Base-by-base conservation (phyloP, 2,113 vertebrate species). In the Symphodus melops region DNA sequence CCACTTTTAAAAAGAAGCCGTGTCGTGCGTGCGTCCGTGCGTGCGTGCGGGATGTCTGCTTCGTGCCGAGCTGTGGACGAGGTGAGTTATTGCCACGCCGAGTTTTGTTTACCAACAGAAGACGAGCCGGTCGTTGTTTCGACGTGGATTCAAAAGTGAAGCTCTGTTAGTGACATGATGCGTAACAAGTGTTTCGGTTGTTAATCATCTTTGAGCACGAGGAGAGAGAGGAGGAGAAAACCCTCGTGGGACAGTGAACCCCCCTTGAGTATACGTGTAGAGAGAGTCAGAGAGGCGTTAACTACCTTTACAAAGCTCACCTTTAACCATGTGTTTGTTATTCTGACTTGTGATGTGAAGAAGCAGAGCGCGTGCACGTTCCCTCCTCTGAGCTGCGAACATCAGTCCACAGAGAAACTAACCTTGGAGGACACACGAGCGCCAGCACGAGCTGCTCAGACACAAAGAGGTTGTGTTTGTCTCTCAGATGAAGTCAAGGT, bases 141-240 rank as follows among this genome's bases (percentile, higher is more conserved):
- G 25, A 6, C 11, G 3, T 36, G 16, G 59, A 46, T 65, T 57
- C 0, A 82, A 75, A 84, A 85, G 73, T 84, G 63, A 57, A 3
- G 54, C 19, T 48, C 44, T 14, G 66, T 73, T 25, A 52, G 25
- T 72, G 46, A 49, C 52, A 69, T 62, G 33, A 4, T 56, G 81
- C 57, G 80, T 85, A 88, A 90, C 84, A 90, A 88, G 85, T 88
- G 89, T 77, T 44, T 41, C 23, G 13, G 23, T 4, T 36, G 42
- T 42, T 64, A 17, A 17, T 56, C 23, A 23, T 23, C 19, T 46
- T 6, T 12, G 37, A 71, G 19, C 5, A 12, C 57, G 53, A 55
- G 21, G 11, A 13, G 12, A 37, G 12, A 37, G 52, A n/a, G 33
- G 23, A 39, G 19, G 36, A 20, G 41, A 20, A 54, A 57, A 57